Base-by-base conservation (phyloP, 2,888 invertebrate genomes). In the Dilophus febrilis region DNA sequence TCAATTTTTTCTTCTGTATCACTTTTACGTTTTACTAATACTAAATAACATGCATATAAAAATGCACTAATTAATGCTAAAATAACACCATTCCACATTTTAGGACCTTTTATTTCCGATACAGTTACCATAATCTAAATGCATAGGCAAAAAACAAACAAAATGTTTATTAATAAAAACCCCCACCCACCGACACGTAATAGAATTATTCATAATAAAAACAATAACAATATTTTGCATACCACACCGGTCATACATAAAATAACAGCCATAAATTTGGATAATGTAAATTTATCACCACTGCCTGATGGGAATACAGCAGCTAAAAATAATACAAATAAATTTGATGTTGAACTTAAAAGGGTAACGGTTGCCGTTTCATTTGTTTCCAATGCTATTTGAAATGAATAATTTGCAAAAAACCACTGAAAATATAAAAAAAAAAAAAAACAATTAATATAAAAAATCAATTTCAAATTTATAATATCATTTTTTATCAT, bases 1-100 rank as follows among this genome's bases (percentile, higher is more conserved):
- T 94, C 91, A 59, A 97, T 77, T 58, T 85, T 85, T 53, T 92
- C 91, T 57, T 92, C 91, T 54, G 84, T 82, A 56, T 90, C 84
- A 45, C 90, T 80, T 64, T 85, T 83, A 51, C 81, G 70, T 50
- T 84, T 73, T 40, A 92, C 73, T 55, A 91, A 74, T 43, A 94
- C 83, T 50, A 95, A 71, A 64, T 94, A 95, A 38, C 80, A 65
- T 4, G 95, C 85, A 64, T 94, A 94, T 54, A 85, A 80, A 51
- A 91, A 70, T 40, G 94, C 86, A 51, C 92, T 85, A 49, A 83
- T 74, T 44, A 92, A 64, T 13, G 88, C 80, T 57, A 91, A 71
- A 43, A 86, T 64, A 36, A 84, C 77, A 37, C 87, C 88, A 30
- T 76, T 66, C 51, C 83, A 79, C 64, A 88, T 64, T 58, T 71